Percentiles rank a stretch among this genome's conserved stretches.
phyloP scores from a whole-genome alignment of 1,140 invertebrate genomes.

The Vollenhovia emeryi region DNA sequence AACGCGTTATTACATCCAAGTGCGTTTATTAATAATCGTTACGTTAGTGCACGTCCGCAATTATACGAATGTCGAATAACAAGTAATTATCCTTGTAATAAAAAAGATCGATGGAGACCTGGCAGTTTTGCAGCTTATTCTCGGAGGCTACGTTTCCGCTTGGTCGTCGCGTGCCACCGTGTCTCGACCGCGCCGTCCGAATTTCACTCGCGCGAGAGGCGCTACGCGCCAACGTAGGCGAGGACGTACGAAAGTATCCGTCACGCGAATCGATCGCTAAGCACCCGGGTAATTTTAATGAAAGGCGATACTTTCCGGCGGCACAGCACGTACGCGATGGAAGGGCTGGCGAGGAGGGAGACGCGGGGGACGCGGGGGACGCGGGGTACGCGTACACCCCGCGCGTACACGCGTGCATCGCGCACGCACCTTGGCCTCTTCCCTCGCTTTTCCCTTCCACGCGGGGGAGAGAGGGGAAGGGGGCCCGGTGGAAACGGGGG shows the following conservation, averaged over 20 bases:
- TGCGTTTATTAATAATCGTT: background rate
- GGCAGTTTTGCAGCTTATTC: background rate
- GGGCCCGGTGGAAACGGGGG: background rate
- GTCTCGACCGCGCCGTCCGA: background rate
- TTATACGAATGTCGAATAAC: background rate
- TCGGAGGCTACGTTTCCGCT: background rate
- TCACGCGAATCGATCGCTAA: constrained; percentile 65
- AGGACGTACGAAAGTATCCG: constrained; percentile 15
- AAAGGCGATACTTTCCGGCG: constrained; percentile 78
- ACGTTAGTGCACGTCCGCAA: background rate
- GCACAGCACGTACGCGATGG: constrained; percentile 37
- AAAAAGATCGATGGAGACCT: no score
- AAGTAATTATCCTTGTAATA: no score
- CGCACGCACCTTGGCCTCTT: constrained; percentile 45
- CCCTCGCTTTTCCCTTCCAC: constrained; percentile 31
- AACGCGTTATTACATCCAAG: background rate
- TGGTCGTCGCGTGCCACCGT: background rate
- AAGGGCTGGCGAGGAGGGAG: no score
- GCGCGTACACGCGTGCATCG: constrained; percentile 29
- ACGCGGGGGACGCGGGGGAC: background rate
- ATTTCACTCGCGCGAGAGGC: background rate
- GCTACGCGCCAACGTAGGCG: background rate
- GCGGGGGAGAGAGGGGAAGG: constrained; percentile 13
- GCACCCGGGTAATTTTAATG: constrained; percentile 77
- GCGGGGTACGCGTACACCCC: constrained; percentile 3